Evolutionary conservation across 1,140 invertebrate species (phyloP), one percentile per base, ranked within the genome.

Genomic region (Agrypnia vestita): DNA sequence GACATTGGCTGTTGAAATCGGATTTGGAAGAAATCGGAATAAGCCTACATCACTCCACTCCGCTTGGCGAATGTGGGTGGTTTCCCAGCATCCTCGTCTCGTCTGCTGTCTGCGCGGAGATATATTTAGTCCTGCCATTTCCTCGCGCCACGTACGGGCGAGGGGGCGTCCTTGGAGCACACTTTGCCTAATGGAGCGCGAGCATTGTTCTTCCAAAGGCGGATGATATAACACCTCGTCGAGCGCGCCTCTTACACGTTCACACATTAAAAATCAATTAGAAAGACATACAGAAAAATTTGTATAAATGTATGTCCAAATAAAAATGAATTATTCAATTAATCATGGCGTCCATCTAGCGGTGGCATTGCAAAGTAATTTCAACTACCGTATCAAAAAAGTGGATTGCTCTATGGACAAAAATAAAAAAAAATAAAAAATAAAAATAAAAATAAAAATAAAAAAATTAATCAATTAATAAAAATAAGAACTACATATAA

Each of bases 71-170:
- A 25, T 17, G 11, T 21, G 47, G 13, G 10, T 13, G 7, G 46
- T 47, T 71, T 71, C 46, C 6, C 62, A 43, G 11, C 62, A 21
- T 59, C 17, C 55, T 49, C 10, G 9, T 53, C 46, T 9, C 19
- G 12, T 21, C 46, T 25, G 59, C 59, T 8, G 13, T 19, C 17
- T 35, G 11, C 19, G 67, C 46, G 46, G 67, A 17, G 59, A 6
- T 71, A 53, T 53, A 53, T 71, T 71, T 71, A 71, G 47, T 51
- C 67, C 19, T 49, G 46, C 12, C 47, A 25, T 71, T 71, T 71
- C 67, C 67, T 51, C 21, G 15, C 21, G 19, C 25, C 25, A 19
- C 11, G 25, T 35, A 19, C 21, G 25, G 10, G 19, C 21, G 10
- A 64, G 61, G 49, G n/a, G 49, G 19, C 51, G 67, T 71, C 67